Evolutionary conservation across 2,888 invertebrate genomes (phyloP), one percentile per base, ranked within the genome.

Genomic region (Agrotis clavis): DNA sequence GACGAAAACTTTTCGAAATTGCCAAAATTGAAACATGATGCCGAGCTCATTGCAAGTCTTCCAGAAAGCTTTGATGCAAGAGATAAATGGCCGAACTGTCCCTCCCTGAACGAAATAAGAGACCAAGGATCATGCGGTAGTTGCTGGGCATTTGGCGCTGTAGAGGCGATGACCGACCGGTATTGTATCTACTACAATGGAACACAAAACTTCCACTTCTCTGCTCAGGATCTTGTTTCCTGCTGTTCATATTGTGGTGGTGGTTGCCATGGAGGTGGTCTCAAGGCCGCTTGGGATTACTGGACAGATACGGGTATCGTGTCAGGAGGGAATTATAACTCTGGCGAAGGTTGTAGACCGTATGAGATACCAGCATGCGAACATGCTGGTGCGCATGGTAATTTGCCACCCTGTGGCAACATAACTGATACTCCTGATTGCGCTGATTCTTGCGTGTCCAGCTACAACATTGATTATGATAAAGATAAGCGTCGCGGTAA

Each of bases 31-130:
- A 6, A 47, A 47, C 70, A 74, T 45, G 48, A 69, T 25, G 60
- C 60, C 14, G 50, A 56, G 47, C 61, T 68, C 13, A 74, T 76
- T 61, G 76, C 76, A 41, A 74, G 41, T 76, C 77, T 76, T 19
- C 74, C 77, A 14, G 61, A 74, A 9, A 74, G 56, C 30, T 74
- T 74, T 35, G 69, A 74, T 18, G 11, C 75, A n/a, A 51, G 71
- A 13, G 62, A 70, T 7, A 75, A 75, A 59, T 75, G 77, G 75
- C 77, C 62, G 25, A 69, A 62, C 61, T 77, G 77, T 47, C n/a
- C 61, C 3, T 70, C 71, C 16, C 35, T 77, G 19, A 68, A 56
- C 35, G 56, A 74, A 61, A 76, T 74, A 50, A 68, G 69, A 68
- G 74, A 76, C 56, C 77, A 74, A 76, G 74, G 21, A 1, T 1